Base-by-base conservation (phyloP, 2,888 invertebrate genomes). In the Punctoribates punctum region DNA sequence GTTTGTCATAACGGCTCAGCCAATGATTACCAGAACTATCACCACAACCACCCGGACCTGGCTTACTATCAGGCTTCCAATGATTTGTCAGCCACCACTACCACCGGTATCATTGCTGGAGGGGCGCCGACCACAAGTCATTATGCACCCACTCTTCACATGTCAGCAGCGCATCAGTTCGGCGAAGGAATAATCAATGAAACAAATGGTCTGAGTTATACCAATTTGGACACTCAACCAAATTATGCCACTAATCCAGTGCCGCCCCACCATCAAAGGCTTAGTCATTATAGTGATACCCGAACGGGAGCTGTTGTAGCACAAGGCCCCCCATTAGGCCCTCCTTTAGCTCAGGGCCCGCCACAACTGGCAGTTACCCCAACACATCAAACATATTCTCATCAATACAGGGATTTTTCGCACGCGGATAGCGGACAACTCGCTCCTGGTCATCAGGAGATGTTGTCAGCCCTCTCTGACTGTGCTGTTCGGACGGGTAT, bases 171-270 rank as follows among this genome's bases (percentile, higher is more conserved):
- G 4, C 78, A 79, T 25, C 77, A 77, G n/a, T 74, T 77, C 46
- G 77, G 78, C 0, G 77, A 78, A 3, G 92, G 92, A 82, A 79
- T 80, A 29, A 79, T 80, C 23, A 79, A 77, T 65, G 80, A 80
- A 27, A 75, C 77, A 13, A 90, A 92, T 60, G 94, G 94, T 0
- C 86, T 94, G 77, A 93, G 93, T 83, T 94, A 94, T 83, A 94
- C 94, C 0, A 94, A 94, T 83, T 85, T 94, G 81, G 94, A 94
- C 84, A 78, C 79, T 34, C 78, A 78, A 34, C 34, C 65, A 8
- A 76, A 77, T 48, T 80, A 78, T 60, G 78, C 75, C 25, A 46
- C 76, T n/a, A 75, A 75, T 60, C 48, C 73, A 8, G 76, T 76
- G 8, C 65, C 74, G 25, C 76, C 78, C 46, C 77, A 78, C 48